A percentile compares a stretch with the other conserved stretches of the same genome.
Conservation (phyloP, 64 coral and sea anemone genomes). For the Montipora sp. region DNA sequence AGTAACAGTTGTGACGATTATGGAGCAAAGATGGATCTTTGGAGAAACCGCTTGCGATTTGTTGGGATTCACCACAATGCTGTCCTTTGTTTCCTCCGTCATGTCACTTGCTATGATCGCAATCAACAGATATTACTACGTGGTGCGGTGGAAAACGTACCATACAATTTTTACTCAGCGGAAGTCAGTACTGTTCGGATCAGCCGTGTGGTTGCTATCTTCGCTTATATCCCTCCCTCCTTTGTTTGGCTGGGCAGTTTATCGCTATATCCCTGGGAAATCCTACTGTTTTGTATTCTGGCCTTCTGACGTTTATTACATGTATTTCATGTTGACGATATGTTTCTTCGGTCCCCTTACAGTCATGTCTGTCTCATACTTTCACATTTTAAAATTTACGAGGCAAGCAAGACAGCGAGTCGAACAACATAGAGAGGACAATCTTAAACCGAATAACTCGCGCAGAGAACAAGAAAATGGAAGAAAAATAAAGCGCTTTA, state of each 20-base stretch:
- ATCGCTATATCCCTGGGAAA: conserved; percentile 60
- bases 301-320: conserved; percentile 78
- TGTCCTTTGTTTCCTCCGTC: conserved; percentile 63
- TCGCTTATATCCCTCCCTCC: conserved; percentile 54
- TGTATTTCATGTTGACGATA: conserved; percentile 82
- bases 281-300: conserved; percentile 84
- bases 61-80: conserved; percentile 48
- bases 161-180: neutral
- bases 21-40: conserved; percentile 40
- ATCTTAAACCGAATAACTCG: too few species aligned
- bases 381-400: conserved; percentile 72
- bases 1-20: conserved; percentile 35
- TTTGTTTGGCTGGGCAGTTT: conserved; percentile 58
- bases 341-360: conserved; percentile 83
- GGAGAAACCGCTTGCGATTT: conserved; percentile 32
- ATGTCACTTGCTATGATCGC: conserved; percentile 58
- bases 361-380: conserved; percentile 67
- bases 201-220: conserved; percentile 32
- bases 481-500: neutral
- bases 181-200: neutral
- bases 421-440: neutral
- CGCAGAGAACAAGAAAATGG: neutral
- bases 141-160: conserved; percentile 68
- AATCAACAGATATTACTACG: conserved; percentile 65
- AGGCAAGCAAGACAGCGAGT: neutral